Conservation (phyloP, 2,888 invertebrate species). For the Netelia inedita region DNA sequence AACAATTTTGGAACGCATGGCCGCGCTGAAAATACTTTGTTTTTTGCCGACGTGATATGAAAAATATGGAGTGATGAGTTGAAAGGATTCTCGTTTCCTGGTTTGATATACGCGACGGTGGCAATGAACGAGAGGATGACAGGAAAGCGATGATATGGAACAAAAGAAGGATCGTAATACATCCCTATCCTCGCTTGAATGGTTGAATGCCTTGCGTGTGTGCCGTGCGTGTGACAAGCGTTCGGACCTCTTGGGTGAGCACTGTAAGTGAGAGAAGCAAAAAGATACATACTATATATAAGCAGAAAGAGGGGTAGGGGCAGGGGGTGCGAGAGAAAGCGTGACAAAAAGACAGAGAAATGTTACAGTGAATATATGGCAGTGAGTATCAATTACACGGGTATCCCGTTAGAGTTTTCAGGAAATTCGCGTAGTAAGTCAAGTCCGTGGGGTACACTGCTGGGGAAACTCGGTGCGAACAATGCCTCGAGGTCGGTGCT, state of each 20-base stretch:
- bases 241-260: neutral
- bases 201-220: slow-evolving; percentile 2
- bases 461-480: slow-evolving; percentile 78
- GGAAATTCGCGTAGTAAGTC: slow-evolving; percentile 84
- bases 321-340: neutral
- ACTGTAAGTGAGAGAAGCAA: neutral
- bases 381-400: slow-evolving; percentile 83
- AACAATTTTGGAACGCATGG: no score
- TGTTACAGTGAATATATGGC: slow-evolving; percentile 25
- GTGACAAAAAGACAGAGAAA: slow-evolving; percentile 2
- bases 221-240: neutral
- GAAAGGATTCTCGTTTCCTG: neutral
- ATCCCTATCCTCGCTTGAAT: neutral
- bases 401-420: slow-evolving; percentile 81
- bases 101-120: neutral
- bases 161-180: slow-evolving; percentile 26
- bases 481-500: slow-evolving; percentile 81
- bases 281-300: neutral
- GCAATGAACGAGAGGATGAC: neutral
- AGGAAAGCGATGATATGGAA: neutral
- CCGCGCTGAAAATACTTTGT: neutral
- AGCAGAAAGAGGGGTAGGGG: neutral
- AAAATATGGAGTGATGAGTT: neutral
- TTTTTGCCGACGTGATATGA: neutral
- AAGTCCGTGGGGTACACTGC: slow-evolving; percentile 79